phyloP scores from a whole-genome alignment of 2,113 vertebrate species.

The Grammatotria lemairii region DNA sequence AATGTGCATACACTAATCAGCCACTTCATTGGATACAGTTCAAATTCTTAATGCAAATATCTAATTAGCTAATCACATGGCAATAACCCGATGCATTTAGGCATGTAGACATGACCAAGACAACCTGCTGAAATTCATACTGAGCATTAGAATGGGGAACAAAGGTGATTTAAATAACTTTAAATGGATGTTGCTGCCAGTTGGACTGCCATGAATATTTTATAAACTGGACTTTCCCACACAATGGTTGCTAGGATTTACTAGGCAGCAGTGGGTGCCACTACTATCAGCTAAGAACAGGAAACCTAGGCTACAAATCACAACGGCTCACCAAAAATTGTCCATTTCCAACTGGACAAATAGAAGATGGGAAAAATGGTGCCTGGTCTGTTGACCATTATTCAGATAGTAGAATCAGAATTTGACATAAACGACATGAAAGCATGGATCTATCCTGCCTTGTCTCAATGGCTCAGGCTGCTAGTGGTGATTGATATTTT shows the following conservation, averaged over 20 bases:
- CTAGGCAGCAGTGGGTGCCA: neutral
- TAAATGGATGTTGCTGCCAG: neutral
- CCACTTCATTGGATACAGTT: neutral
- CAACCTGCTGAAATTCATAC: neutral
- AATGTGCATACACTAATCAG: neutral
- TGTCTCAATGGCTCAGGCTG: neutral
- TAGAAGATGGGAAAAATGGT: neutral
- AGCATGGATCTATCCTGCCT: neutral
- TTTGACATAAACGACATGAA: neutral
- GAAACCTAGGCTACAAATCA: neutral
- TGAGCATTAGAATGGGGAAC: neutral
- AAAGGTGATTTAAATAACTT: neutral
- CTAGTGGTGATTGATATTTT: neutral
- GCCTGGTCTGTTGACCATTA: neutral
- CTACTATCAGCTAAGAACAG: neutral
- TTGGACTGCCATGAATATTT: neutral
- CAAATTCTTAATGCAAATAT: neutral
- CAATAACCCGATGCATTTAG: neutral
- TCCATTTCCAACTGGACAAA: neutral
- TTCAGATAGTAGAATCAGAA: neutral
- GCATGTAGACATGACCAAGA: neutral
- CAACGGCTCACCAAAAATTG: neutral
- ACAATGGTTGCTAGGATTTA: neutral
- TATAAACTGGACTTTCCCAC: neutral
- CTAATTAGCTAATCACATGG: neutral